Base-by-base conservation (phyloP, 2,797 vertebrate genomes). In the Trichosurus vulpecula region DNA sequence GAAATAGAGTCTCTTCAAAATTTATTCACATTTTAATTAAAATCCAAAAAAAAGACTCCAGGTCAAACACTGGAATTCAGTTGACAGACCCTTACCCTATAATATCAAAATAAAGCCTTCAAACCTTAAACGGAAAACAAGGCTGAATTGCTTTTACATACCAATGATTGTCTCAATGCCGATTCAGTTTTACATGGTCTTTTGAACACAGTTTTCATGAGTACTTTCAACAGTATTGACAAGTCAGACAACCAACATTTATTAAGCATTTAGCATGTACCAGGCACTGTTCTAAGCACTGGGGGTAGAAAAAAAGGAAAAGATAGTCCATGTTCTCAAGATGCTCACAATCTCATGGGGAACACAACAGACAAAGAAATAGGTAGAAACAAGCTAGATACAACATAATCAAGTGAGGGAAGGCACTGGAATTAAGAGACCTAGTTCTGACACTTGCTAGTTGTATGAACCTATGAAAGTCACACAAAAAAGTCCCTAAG, bases 1-100 rank as follows among this genome's bases (percentile, higher is more conserved):
- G 57, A 81, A 96, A 97, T 1, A 0, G 31, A 87, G 3, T 95
- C 29, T 13, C 81, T 94, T 93, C 89, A 92, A 52, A 93, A 92
- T 96, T 95, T 12, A 53, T 0, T 3, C 58, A 9, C 0, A 41
- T 81, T 93, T 96, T 95, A 14, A 87, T 97, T 96, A 91, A 97
- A 92, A 97, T 92, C 0, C 30, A 96, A 66, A 90, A 66, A 90
- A 47, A 2, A 47, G n/a, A 89, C 9, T 25, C 91, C 52, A 96
- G 94, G 0, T 92, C 35, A 93, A 6, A 57, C 61, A 81, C 22
- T 25, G 55, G 52, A 96, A 90, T 92, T 91, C 94, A 12, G 74
- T 95, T 13, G 27, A 29, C 22, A 30, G 57, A 54, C 0, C 51
- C 35, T 52, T 55, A 92, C 2, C 0, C n/a, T 55, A 66, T 47